Base-by-base conservation (phyloP, 2,888 invertebrate genomes). In the Lysandra coridon region DNA sequence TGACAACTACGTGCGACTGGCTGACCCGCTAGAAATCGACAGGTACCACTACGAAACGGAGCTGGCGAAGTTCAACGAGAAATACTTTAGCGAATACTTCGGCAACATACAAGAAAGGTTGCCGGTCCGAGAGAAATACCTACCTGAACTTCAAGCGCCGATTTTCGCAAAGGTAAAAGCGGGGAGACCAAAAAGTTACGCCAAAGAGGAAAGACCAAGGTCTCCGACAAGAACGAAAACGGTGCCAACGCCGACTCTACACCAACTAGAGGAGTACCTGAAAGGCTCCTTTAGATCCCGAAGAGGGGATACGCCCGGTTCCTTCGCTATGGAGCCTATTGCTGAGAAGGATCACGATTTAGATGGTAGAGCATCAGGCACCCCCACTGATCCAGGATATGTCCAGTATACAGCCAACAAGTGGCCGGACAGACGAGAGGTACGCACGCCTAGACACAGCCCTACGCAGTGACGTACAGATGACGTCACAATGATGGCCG, bases 311-410 rank as follows among this genome's bases (percentile, higher is more conserved):
- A 93, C 91, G 12, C 94, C 94, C 0, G 93, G 91, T 0, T 53
- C 94, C 82, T 94, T 95, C 83, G 93, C 96, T 75, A 95, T 95
- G 89, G 93, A 95, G 78, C 95, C 96, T 0, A 92, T 92, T n/a
- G 91, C 89, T 79, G 94, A 95, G 83, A 90, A 88, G 64, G 91
- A 94, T 1, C 84, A 88, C 1, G 92, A 91, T 53, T 84, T 86
- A 4, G 92, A 91, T 2, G 94, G 92, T 0, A 87, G 95, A 78
- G 95, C 95, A 0, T 95, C 96, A 0, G 96, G 96, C n/a, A 95
- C 96, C 0, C 96, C 97, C 0, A 96, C 95, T 0, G 97, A 97
- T 87, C 97, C 97, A 0, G 97, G 97, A 3, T 97, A 96, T 84
- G 97, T 97, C 1, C 96, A 96, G 85, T 97, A 97, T 85, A 95